These are phyloP conservation scores for Syngnathus floridae DNA, from an alignment of 2,113 vertebrate species.

Conservation along the genomic window DNA sequence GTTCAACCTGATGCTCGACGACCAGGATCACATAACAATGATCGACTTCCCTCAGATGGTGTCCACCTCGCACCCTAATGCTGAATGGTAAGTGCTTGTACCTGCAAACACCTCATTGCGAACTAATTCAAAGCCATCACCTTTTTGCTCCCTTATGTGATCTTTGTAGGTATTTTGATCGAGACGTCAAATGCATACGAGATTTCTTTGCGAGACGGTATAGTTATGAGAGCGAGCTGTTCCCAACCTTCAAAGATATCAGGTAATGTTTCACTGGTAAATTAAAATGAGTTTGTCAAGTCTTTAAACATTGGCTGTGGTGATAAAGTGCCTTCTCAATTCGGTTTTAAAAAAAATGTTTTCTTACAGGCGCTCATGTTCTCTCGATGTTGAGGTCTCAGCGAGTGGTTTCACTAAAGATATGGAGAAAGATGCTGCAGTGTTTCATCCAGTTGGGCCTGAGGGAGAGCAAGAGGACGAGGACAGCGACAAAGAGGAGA, in stretches of 20 bases:
- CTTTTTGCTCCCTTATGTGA: not conserved
- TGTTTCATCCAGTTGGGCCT: constrained; percentile 74
- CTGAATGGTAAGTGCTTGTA: constrained; percentile 80
- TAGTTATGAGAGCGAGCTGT: constrained; percentile 89
- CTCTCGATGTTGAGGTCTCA: constrained; percentile 84
- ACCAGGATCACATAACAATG: constrained; percentile 85
- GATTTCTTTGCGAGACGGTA: constrained; percentile 89
- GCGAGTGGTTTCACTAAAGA: constrained; percentile 90
- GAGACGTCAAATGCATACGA: constrained; percentile 90
- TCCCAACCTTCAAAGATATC: constrained; percentile 84
- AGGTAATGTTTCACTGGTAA: constrained; percentile 63
- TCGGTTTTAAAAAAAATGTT: not conserved
- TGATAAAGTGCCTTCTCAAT: not conserved
- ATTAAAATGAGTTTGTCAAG: not conserved
- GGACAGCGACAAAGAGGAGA: constrained; percentile 32
- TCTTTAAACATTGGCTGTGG: not conserved
- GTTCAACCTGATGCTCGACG: constrained; percentile 92
- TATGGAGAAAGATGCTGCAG: constrained; percentile 74
- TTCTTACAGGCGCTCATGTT: constrained; percentile 72
- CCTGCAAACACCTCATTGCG: not conserved
- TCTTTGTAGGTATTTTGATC: constrained; percentile 86
- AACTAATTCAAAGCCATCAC: not conserved
- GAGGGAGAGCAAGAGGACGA: constrained; percentile 56
- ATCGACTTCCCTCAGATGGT: constrained; percentile 99
- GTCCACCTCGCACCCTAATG: constrained; percentile 90